Evolutionary conservation across 2,113 vertebrate genomes (phyloP).

Genomic region (Passer domesticus): DNA sequence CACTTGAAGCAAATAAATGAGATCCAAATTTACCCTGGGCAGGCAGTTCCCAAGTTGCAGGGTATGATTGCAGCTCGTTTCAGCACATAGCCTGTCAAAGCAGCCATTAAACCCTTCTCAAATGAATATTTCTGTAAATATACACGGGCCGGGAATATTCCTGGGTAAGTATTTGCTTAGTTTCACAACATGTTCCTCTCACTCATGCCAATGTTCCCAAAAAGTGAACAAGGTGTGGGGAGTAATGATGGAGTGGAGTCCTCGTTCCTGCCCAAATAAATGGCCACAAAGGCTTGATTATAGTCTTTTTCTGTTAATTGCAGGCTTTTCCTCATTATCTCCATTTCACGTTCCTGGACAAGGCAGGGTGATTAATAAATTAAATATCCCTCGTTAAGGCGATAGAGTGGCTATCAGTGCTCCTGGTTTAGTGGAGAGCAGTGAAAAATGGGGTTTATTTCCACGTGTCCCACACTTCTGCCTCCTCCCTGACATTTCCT

Average conservation of each 20-base stretch:
- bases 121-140: slow-evolving; percentile 61
- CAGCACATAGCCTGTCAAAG: slow-evolving; percentile 51
- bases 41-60: neutral
- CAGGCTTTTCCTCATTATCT: slow-evolving; percentile 3
- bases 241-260: slow-evolving; percentile 40
- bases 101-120: slow-evolving; percentile 54
- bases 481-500: neutral
- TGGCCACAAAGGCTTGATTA: slow-evolving; percentile 21
- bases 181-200: slow-evolving; percentile 62
- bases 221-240: slow-evolving; percentile 50
- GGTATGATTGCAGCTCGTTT: slow-evolving; percentile 26
- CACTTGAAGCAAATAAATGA: neutral
- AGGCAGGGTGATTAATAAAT: neutral
- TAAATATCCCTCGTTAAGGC: neutral
- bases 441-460: neutral
- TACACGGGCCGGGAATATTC: slow-evolving; percentile 4
- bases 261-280: neutral
- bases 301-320: neutral
- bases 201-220: slow-evolving; percentile 31
- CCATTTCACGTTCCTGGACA: neutral
- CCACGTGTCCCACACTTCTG: neutral
- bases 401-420: neutral
- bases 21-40: neutral
- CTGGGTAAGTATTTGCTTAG: slow-evolving; percentile 57
- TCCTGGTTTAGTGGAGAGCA: neutral